Percentiles rank a stretch among this genome's conserved stretches.
phyloP scores from a whole-genome alignment of 1,140 invertebrate genomes.

The Campodea augens region DNA sequence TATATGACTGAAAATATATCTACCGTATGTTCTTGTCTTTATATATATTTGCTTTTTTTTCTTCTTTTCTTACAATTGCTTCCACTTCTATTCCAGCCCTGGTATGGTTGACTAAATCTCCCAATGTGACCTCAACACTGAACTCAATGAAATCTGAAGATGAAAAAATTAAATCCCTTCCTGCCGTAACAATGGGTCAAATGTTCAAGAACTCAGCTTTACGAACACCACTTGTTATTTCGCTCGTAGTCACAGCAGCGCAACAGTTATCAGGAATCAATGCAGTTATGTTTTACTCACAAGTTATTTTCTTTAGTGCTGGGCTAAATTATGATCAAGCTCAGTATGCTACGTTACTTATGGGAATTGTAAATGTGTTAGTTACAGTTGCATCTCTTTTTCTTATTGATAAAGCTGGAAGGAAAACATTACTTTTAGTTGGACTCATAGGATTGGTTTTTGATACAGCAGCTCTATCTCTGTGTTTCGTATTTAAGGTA shows the following conservation, averaged over 20 bases:
- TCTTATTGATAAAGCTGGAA: conserved; percentile 59
- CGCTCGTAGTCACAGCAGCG: conserved; percentile 64
- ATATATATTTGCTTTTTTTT: no score
- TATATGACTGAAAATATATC: no score
- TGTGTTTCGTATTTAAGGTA: conserved; percentile 41
- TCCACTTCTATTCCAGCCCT: no score
- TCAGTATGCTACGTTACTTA: conserved; percentile 63
- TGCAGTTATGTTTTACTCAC: conserved; percentile 75
- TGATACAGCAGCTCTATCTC: conserved; percentile 43
- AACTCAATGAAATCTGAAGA: conserved; percentile 67
- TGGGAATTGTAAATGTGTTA: conserved; percentile 68
- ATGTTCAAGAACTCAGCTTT: conserved; percentile 44
- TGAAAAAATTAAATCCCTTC: conserved; percentile 47
- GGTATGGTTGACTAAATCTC: no score
- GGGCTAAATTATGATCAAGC: conserved; percentile 35
- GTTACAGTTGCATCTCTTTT: conserved; percentile 71
- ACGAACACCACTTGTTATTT: conserved; percentile 57
- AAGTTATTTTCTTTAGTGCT: conserved; percentile 52
- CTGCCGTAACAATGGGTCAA: conserved; percentile 48
- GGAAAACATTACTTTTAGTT: conserved; percentile 56
- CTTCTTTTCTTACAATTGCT: no score
- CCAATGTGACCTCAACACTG: no score
- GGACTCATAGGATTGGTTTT: conserved; percentile 56
- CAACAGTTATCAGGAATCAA: conserved; percentile 83
- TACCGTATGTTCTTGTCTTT: no score